Percentiles rank a stretch among this genome's conserved stretches.
Conservation (phyloP, 2,888 invertebrate species). For the Cephalotes varians region DNA sequence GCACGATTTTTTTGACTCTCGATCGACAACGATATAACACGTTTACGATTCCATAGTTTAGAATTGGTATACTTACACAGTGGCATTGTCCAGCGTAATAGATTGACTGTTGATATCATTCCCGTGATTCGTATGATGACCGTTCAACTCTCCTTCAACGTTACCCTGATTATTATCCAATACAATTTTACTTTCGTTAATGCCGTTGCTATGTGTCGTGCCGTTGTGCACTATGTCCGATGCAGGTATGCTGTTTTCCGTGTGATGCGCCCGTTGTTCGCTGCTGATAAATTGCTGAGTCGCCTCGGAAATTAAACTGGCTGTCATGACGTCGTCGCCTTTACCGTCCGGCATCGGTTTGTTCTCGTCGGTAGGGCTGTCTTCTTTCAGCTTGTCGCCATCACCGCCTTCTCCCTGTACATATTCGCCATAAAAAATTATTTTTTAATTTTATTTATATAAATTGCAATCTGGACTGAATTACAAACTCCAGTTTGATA, state of each 20-base stretch:
- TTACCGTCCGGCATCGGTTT: slow-evolving; percentile 80
- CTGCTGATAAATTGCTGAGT: slow-evolving; percentile 83
- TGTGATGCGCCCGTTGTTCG: slow-evolving; percentile 81
- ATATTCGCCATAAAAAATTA: neutral
- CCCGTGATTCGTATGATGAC: slow-evolving; percentile 84
- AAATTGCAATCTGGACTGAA: neutral
- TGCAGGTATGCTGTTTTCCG: slow-evolving; percentile 76
- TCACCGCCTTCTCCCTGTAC: slow-evolving; percentile 82
- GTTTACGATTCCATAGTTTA: slow-evolving; percentile 63
- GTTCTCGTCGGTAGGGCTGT: slow-evolving; percentile 82
- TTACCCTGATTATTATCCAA: slow-evolving; percentile 83
- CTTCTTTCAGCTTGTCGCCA: slow-evolving; percentile 83
- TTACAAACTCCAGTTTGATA: neutral
- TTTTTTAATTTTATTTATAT: slow-evolving; percentile 15
- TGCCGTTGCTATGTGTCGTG: slow-evolving; percentile 81
- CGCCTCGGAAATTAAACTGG: slow-evolving; percentile 84
- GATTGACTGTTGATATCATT: slow-evolving; percentile 84
- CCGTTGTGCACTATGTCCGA: slow-evolving; percentile 81
- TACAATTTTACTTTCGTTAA: slow-evolving; percentile 80
- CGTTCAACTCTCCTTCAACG: slow-evolving; percentile 82
- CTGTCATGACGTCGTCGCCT: slow-evolving; percentile 83
- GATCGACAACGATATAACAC: slow-evolving; percentile 49
- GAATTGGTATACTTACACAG: slow-evolving; percentile 83
- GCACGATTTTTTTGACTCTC: slow-evolving; percentile 63
- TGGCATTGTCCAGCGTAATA: slow-evolving; percentile 84